These are phyloP conservation scores for Trilocha varians DNA, from an alignment of 2,888 invertebrate genomes.

Conservation along the genomic window DNA sequence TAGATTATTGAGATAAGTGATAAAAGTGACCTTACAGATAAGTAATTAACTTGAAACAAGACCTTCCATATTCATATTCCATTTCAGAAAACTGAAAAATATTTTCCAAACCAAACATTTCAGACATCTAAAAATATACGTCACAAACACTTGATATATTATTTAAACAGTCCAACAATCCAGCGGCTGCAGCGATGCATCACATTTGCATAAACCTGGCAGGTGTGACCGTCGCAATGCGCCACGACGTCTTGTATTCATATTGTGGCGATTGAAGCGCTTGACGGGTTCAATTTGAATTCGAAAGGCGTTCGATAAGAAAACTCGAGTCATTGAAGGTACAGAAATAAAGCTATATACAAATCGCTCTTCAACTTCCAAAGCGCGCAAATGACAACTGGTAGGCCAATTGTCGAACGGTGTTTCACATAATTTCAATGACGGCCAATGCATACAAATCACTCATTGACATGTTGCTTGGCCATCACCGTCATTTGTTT, in stretches of 20 bases:
- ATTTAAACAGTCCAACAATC: not conserved
- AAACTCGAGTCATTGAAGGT: not conserved
- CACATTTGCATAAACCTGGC: slow-evolving; percentile 51
- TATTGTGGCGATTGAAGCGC: slow-evolving; percentile 39
- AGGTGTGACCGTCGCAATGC: slow-evolving; percentile 70
- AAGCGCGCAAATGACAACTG: too few species aligned
- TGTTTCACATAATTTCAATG: too few species aligned
- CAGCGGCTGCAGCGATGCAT: slow-evolving; percentile 29
- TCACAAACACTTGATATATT: not conserved
- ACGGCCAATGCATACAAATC: too few species aligned
- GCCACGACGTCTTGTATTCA: slow-evolving; percentile 60
- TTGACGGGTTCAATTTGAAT: slow-evolving; percentile 6
- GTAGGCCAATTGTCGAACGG: too few species aligned
- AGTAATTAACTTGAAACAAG: too few species aligned
- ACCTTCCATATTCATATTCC: too few species aligned
- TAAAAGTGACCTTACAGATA: too few species aligned
- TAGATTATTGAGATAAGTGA: too few species aligned
- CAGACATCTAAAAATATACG: not conserved
- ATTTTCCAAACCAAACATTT: not conserved
- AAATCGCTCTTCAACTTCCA: too few species aligned
- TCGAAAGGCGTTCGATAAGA: slow-evolving; percentile 10
- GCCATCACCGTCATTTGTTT: too few species aligned
- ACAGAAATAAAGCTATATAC: too few species aligned
- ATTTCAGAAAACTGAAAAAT: not conserved
- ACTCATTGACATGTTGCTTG: too few species aligned